Evolutionary conservation across 2,113 vertebrate genomes (phyloP).

Genomic region (Oreamnos americanus): DNA sequence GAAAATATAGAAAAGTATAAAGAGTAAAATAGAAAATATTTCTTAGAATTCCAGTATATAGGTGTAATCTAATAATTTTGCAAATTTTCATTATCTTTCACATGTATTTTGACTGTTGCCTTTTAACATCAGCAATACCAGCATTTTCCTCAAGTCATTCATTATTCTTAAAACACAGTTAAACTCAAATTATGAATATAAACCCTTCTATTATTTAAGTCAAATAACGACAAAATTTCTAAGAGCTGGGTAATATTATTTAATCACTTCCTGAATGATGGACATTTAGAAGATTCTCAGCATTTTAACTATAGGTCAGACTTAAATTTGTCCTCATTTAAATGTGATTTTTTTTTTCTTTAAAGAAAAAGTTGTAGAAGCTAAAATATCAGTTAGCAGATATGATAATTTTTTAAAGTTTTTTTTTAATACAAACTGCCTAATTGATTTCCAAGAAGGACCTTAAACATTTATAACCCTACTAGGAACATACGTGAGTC

Average conservation of each 20-base stretch:
- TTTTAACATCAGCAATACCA: neutral
- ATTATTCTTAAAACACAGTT: neutral
- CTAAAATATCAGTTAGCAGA: neutral
- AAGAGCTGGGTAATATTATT: neutral
- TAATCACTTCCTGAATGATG: neutral
- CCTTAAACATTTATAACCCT: neutral
- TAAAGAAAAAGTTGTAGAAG: neutral
- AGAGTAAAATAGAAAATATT: neutral
- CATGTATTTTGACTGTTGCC: neutral
- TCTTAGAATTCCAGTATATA: neutral
- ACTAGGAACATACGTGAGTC: neutral
- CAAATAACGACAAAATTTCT: neutral
- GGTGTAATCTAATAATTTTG: neutral
- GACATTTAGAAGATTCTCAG: neutral
- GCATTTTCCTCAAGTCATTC: neutral
- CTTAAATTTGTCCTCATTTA: neutral
- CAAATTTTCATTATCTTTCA: neutral
- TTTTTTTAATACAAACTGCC: neutral
- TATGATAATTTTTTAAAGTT: neutral
- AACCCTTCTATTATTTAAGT: neutral
- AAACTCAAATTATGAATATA: neutral
- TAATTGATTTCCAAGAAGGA: neutral
- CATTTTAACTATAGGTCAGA: neutral
- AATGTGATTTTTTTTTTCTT: neutral
- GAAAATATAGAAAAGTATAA: neutral